Base-by-base conservation (phyloP, 2,113 vertebrate genomes). In the Sitta europaea region DNA sequence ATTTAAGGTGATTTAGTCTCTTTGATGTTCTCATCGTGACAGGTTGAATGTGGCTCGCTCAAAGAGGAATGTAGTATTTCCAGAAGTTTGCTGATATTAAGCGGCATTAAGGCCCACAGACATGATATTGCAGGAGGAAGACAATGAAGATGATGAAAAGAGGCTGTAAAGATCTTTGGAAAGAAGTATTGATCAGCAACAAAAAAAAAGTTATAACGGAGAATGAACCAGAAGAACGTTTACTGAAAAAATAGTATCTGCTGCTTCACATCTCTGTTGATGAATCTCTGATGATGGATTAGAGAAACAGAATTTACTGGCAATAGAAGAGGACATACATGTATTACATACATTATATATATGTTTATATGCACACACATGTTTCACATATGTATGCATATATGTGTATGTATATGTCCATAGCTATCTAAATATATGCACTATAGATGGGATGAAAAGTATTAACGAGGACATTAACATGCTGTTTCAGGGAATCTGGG, bases 291-390 rank as follows among this genome's bases (percentile, higher is more conserved):
- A 12, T 8, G 29, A 59, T 24, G 10, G 12, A 40, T 40, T 57
- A 86, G 22, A 62, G 48, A 65, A 61, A 55, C 5, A 80, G 15
- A 68, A 24, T 5, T 70, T 42, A 45, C 27, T 24, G 10, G 17
- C 18, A n/a, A 35, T 45, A 53, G 45, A 83, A 82, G 17, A 50
- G 2, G 12, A 31, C 1, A 28, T 4, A 7, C 5, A 10, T 6
- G 15, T 14, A 43, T 35, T 22, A 29, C 5, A 47, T 23, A 47
- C 29, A 51, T 25, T 5, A 57, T 22, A 22, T 14, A 36, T 18
- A 23, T 2, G 33, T 1, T 31, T 18, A 23, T 2, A 35, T 1
- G 31, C 3, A 36, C 12, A 42, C 14, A n/a, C 1, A 28, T 2
- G 28, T 59, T 62, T 68, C 28, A 28, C 15, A 11, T 21, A 20